phyloP scores from a whole-genome alignment of 2,113 vertebrate species.

The Seriola dumerili region DNA sequence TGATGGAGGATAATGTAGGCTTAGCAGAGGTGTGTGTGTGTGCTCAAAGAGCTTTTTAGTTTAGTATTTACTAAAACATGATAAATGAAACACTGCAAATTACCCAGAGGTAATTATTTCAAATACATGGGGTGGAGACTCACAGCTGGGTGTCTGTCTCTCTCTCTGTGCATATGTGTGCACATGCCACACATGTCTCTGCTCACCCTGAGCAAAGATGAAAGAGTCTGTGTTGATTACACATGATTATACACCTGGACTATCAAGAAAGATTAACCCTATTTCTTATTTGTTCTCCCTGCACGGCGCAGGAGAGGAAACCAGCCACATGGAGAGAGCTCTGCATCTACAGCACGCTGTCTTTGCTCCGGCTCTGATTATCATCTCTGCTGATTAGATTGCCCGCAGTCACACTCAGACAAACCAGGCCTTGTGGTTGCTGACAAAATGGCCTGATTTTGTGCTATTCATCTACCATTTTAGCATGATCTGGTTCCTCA shows the following conservation, averaged over 20 bases:
- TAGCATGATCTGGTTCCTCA: constrained; percentile 19
- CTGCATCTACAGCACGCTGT: constrained; percentile 20
- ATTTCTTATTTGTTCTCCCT: constrained; percentile 42
- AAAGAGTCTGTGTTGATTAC: constrained; percentile 32
- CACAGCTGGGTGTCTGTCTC: neutral
- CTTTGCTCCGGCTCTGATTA: constrained; percentile 50
- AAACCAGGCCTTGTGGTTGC: constrained; percentile 48
- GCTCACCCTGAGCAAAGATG: constrained; percentile 9
- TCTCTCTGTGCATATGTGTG: neutral
- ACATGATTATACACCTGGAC: constrained; percentile 40
- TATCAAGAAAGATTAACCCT: constrained; percentile 21
- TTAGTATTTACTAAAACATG: neutral
- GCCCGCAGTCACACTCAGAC: constrained; percentile 48
- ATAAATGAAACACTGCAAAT: neutral
- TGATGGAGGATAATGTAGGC: neutral
- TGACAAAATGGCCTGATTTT: constrained; percentile 53
- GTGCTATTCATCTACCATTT: constrained; percentile 22
- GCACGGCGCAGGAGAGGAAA: constrained; percentile 11
- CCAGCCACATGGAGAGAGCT: constrained; percentile 14
- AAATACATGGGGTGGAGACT: neutral
- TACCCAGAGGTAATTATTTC: neutral
- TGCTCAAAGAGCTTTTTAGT: neutral
- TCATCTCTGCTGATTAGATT: constrained; percentile 69
- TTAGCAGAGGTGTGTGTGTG: neutral
- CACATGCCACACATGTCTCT: neutral